phyloP scores from a whole-genome alignment of 2,113 vertebrate genomes.

The Larimichthys crocea region DNA sequence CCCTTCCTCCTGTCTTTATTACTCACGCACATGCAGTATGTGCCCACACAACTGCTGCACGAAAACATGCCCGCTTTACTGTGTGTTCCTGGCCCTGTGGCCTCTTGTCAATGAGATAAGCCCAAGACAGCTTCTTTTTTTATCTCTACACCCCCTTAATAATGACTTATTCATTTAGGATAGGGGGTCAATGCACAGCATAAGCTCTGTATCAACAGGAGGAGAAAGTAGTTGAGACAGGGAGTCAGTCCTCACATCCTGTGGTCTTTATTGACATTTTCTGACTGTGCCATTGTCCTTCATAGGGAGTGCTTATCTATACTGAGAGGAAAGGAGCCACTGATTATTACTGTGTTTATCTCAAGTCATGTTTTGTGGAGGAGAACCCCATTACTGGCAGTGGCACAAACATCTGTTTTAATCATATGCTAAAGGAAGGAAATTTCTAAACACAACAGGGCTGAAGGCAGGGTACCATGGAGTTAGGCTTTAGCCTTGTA shows the following conservation, averaged over 20 bases:
- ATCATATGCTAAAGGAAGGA: conserved; percentile 65
- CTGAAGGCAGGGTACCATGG: conserved; percentile 12
- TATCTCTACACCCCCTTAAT: not conserved
- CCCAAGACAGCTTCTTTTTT: conserved; percentile 27
- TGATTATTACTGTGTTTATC: conserved; percentile 59
- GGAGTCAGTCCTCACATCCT: conserved; percentile 20
- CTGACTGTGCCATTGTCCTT: conserved; percentile 28
- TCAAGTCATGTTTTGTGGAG: conserved; percentile 44
- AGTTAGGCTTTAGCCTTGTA: not conserved
- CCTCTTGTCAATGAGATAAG: conserved; percentile 31
- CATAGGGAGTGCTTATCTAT: conserved; percentile 39
- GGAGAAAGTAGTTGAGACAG: not conserved
- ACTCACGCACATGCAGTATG: conserved; percentile 20
- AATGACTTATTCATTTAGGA: conserved; percentile 45
- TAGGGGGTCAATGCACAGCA: conserved; percentile 27
- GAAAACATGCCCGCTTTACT: conserved; percentile 13
- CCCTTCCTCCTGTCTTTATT: conserved; percentile 23
- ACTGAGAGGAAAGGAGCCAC: conserved; percentile 36
- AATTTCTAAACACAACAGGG: conserved; percentile 46
- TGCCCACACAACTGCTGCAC: conserved; percentile 22
- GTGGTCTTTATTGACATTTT: conserved; percentile 31
- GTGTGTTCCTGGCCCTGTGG: not conserved
- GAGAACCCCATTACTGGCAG: conserved; percentile 48
- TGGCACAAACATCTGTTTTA: conserved; percentile 66
- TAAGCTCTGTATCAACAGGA: conserved; percentile 8